These are phyloP conservation scores for Parelbella ahira DNA, from an alignment of 2,888 invertebrate species.

Conservation along the genomic window DNA sequence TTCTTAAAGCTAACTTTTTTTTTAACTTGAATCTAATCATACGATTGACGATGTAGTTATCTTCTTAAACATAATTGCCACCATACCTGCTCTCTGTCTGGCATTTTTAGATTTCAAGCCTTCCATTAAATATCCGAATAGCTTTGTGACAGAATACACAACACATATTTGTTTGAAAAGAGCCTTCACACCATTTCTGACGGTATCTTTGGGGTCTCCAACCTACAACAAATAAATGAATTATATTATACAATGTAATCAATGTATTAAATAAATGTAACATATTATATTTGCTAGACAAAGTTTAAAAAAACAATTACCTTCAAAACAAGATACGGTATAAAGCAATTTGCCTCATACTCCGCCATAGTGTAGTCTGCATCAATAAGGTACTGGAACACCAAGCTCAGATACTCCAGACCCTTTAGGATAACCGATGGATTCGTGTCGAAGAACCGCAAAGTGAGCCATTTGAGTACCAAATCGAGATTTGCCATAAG, in stretches of 20 bases:
- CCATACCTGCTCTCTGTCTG: conserved; percentile 94
- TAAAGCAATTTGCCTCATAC: conserved; percentile 94
- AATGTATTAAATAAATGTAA: too few species aligned
- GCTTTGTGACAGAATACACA: conserved; percentile 92
- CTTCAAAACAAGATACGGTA: conserved; percentile 97
- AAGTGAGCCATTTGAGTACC: conserved; percentile 96
- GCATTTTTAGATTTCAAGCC: conserved; percentile 98
- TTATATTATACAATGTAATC: too few species aligned
- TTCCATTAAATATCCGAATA: conserved; percentile 95
- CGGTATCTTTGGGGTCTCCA: conserved; percentile 97
- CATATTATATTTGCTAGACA: too few species aligned
- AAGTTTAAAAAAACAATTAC: conserved; percentile 57
- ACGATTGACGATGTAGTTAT: too few species aligned
- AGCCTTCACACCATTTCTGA: conserved; percentile 92
- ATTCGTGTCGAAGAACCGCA: conserved; percentile 99
- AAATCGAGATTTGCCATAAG: conserved; percentile 95
- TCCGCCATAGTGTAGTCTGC: conserved; percentile 93
- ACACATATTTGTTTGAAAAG: conserved; percentile 91
- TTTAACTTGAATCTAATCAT: too few species aligned
- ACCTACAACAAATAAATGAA: conserved; percentile 77
- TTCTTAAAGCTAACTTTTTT: too few species aligned
- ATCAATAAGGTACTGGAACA: conserved; percentile 90
- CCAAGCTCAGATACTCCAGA: conserved; percentile 92
- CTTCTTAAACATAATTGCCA: too few species aligned
- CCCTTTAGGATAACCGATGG: conserved; percentile 97